These are phyloP conservation scores for Xiphophorus maculatus DNA, from an alignment of 2,113 vertebrate genomes.

Conservation along the genomic window DNA sequence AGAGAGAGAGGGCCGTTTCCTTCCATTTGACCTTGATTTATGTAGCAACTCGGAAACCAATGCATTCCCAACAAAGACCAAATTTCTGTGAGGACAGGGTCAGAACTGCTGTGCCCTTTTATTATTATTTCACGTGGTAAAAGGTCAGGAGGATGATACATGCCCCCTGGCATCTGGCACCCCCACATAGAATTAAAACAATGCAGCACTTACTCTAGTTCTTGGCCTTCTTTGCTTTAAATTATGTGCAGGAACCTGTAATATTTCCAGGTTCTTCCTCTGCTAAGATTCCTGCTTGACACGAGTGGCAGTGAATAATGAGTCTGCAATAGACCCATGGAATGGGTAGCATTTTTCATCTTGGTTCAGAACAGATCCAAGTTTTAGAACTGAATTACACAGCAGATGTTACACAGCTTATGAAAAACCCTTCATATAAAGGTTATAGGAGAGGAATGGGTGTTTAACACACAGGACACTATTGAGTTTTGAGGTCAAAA, in stretches of 20 bases:
- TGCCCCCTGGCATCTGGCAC: constrained; percentile 26
- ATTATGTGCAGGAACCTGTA: constrained; percentile 32
- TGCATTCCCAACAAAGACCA: constrained; percentile 34
- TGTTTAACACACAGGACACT: constrained; percentile 23
- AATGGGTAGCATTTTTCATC: constrained; percentile 61
- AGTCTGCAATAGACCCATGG: constrained; percentile 41
- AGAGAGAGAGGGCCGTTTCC: constrained; percentile 17
- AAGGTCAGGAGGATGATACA: constrained; percentile 9
- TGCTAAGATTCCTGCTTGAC: constrained; percentile 41
- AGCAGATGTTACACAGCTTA: constrained; percentile 52
- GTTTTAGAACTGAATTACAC: constrained; percentile 57
- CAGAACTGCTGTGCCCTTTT: constrained; percentile 2
- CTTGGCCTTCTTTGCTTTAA: constrained; percentile 25
- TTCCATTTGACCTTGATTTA: constrained; percentile 55
- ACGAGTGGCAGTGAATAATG: constrained; percentile 64
- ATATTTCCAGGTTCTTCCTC: constrained; percentile 48
- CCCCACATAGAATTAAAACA: constrained; percentile 47
- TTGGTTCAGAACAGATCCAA: constrained; percentile 32
- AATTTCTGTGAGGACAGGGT: constrained; percentile 45
- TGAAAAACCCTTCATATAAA: constrained; percentile 35
- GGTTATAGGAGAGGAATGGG: constrained; percentile 38
- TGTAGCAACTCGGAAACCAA: constrained; percentile 26
- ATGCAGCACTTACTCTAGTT: constrained; percentile 12
- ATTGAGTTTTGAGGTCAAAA: constrained; percentile 11
- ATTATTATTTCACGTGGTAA: constrained; percentile 23